phyloP scores from a whole-genome alignment of 2,888 invertebrate genomes.

The Cheilosia scutellata region DNA sequence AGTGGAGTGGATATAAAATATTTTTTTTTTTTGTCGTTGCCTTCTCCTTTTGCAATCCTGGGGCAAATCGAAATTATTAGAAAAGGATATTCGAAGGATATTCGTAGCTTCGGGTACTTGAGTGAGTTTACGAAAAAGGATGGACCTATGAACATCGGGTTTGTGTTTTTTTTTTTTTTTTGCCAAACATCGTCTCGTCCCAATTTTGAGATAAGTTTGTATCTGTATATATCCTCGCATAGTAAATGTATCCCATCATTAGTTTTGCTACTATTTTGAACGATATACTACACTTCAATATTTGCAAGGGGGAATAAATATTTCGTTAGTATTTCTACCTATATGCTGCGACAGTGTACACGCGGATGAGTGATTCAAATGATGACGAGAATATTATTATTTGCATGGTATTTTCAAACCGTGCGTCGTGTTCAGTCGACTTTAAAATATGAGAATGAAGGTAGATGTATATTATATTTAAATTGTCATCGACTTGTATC shows the following conservation, averaged over 20 bases:
- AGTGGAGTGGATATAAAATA: conserved; percentile 79
- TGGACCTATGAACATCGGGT: conserved; percentile 61
- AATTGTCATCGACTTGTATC: conserved; percentile 19
- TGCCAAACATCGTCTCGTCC: conserved; percentile 14
- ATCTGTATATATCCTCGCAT: conserved; percentile 20
- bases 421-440: conserved; percentile 46
- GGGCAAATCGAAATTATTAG: conserved; percentile 77
- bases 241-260: conserved; percentile 55
- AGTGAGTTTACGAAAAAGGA: conserved; percentile 67
- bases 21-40: conserved; percentile 61
- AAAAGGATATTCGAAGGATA: conserved; percentile 76
- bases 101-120: conserved; percentile 71
- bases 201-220: conserved; percentile 4
- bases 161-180: conserved; percentile 19
- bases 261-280: conserved; percentile 64
- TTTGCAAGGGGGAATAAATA: neutral
- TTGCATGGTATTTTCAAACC: conserved; percentile 42
- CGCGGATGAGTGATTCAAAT: conserved; percentile 55
- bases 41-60: conserved; percentile 59
- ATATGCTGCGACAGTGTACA: conserved; percentile 24
- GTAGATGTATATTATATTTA: neutral
- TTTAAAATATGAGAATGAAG: conserved; percentile 17
- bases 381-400: conserved; percentile 46
- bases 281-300: neutral
- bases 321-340: too few relatives aligned